Percentiles rank a stretch among this genome's conserved stretches.
These are phyloP conservation scores for Aldrovandia affinis DNA, from an alignment of 2,797 vertebrate genomes.

Conservation along the genomic window DNA sequence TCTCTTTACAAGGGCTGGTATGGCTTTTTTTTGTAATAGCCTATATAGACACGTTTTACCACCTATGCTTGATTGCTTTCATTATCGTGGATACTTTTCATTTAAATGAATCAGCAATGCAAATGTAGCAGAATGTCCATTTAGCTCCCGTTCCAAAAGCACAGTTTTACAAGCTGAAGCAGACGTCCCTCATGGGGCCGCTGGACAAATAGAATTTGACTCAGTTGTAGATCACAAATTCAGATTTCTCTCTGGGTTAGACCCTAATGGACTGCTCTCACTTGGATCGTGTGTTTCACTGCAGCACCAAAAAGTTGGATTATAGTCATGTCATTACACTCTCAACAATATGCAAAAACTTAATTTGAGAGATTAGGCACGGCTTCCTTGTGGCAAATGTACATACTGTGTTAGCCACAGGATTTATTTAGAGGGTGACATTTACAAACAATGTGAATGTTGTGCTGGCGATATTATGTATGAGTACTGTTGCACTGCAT, in stretches of 20 bases:
- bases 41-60: neutral
- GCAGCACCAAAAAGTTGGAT: neutral
- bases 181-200: neutral
- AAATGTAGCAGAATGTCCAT: conserved; percentile 18
- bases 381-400: too few relatives aligned
- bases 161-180: conserved; percentile 6
- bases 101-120: conserved; percentile 16
- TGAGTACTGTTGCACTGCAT: neutral
- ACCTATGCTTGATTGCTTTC: neutral
- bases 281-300: neutral
- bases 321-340: neutral
- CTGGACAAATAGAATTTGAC: neutral
- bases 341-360: neutral
- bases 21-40: neutral
- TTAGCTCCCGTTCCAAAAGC: conserved; percentile 6
- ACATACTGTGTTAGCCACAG: too few relatives aligned
- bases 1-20: neutral
- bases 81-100: neutral
- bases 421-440: too few relatives aligned
- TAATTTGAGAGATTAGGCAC: neutral
- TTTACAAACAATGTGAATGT: too few relatives aligned
- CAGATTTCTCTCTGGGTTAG: neutral
- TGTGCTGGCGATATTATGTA: neutral
- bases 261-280: neutral
- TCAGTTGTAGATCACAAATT: neutral